Evolutionary conservation across 2,797 vertebrate species (phyloP).

Genomic region (Euthynnus affinis): DNA sequence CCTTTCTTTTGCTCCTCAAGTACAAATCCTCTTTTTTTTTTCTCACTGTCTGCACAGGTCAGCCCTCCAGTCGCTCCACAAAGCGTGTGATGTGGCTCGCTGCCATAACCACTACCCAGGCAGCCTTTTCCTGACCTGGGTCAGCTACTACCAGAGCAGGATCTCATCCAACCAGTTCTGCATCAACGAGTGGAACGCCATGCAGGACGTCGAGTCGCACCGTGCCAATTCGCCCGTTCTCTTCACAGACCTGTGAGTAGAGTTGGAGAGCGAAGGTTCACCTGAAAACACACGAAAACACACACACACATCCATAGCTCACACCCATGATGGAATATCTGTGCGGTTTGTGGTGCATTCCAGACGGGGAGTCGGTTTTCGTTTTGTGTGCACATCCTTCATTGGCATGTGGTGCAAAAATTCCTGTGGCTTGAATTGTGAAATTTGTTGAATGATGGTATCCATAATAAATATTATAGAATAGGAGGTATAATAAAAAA

Average conservation of each 20-base stretch:
- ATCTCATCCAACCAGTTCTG: constrained; percentile 95
- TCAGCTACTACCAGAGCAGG: constrained; percentile 98
- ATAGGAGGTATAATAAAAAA: too few relatives aligned
- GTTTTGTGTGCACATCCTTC: neutral
- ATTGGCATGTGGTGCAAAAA: constrained; percentile 36
- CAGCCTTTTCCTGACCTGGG: constrained; percentile 98
- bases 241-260: constrained; percentile 96
- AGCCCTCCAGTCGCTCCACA: constrained; percentile 96
- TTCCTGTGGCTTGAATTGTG: constrained; percentile 27
- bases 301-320: neutral
- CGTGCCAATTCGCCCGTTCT: constrained; percentile 95
- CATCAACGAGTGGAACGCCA: constrained; percentile 98
- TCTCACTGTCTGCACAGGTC: constrained; percentile 85
- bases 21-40: constrained; percentile 3
- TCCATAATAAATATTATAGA: neutral
- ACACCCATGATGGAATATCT: neutral
- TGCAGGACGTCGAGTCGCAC: constrained; percentile 97
- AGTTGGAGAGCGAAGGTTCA: neutral
- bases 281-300: constrained; percentile 2
- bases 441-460: neutral
- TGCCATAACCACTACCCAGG: constrained; percentile 98
- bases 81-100: constrained; percentile 96
- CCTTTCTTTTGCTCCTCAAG: neutral
- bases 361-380: constrained; percentile 12
- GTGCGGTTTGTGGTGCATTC: neutral